Evolutionary conservation across 2,888 invertebrate genomes (phyloP), one percentile per base, ranked within the genome.

Genomic region (Troides oblongomaculatus): DNA sequence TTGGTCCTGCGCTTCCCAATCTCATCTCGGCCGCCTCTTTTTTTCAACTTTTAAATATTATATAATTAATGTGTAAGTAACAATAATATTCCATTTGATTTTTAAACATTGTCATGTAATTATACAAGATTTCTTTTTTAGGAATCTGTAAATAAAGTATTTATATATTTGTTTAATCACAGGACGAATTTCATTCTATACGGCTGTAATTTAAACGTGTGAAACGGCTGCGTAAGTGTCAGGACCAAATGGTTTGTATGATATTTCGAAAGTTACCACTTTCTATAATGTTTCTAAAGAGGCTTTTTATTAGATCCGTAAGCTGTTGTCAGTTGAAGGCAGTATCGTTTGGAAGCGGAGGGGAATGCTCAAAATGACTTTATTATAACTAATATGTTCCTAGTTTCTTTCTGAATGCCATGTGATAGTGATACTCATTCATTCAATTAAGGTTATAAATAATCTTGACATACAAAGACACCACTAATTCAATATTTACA

Each of bases 251-350:
- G 66, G 66, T 70, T 66, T 70, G 59, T 70, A 71, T 69, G 66
- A 57, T 69, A 25, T 69, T 83, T 81, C 80, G 76, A 80, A 84
- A 84, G 87, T 87, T 87, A 86, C 87, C 87, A 85, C 75, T 82
- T 82, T 84, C 78, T 83, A 81, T 82, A 81, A 74, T 75, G 75
- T 84, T 83, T 83, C 76, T 83, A 80, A 79, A 83, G 88, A 88
- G 86, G 87, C 88, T 87, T 86, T 76, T 80, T 75, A 74, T 81
- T 84, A 82, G 78, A 77, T 73, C 76, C 68, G 64, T 64, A 67
- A 61, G 60, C 23, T 58, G 62, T 66, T 60, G 18, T 56, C 67
- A 58, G 39, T 57, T 64, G 67, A 64, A 70, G 64, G 66, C 67
- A 67, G 66, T 67, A 66, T 62, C 66, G 62, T 70, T 65, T 65